Evolutionary conservation across 2,888 invertebrate genomes (phyloP), one percentile per base, ranked within the genome.

Genomic region (Melanargia galathea): DNA sequence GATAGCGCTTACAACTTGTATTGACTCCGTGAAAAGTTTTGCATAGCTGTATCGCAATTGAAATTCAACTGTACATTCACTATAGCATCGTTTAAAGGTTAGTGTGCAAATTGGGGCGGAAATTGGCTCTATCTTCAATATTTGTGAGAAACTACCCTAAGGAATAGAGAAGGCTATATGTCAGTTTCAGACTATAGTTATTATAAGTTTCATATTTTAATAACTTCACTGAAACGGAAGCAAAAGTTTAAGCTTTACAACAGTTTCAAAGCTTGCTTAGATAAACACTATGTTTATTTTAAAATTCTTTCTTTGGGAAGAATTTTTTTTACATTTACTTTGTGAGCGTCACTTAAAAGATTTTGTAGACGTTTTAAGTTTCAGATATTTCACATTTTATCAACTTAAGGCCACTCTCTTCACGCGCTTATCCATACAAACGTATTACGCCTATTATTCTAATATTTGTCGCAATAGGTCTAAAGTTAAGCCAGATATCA

Each of bases 121-220:
- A n/a, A n/a, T n/a, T n/a, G n/a, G n/a, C n/a, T n/a, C n/a, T n/a
- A n/a, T n/a, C n/a, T n/a, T n/a, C n/a, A n/a, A n/a, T n/a, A n/a
- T 13, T 22, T 18, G 45, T 22, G 20, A 22, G 45, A 22, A 46
- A 5, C 4, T 11, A 46, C 11, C 45, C 7, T 46, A 13, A 46
- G 5, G 16, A 18, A 20, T 22, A 18, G 20, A 22, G 22, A 11
- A 22, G 6, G 22, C 45, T 46, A 46, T 13, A 18, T n/a, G n/a
- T 13, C 45, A 22, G 45, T 46, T 46, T 46, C 22, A 46, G 45
- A 22, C 18, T 11, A 16, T 7, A 7, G 8, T 43, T 46, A 46
- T 46, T 46, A 22, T 13, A 46, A 46, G 45, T 45, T 45, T 45
- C 20, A 20, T 45, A 45, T 20, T 45, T n/a, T 11, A 45, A 45